Evolutionary conservation across 1,140 invertebrate species (phyloP).

Genomic region (Euborellia annulipes): DNA sequence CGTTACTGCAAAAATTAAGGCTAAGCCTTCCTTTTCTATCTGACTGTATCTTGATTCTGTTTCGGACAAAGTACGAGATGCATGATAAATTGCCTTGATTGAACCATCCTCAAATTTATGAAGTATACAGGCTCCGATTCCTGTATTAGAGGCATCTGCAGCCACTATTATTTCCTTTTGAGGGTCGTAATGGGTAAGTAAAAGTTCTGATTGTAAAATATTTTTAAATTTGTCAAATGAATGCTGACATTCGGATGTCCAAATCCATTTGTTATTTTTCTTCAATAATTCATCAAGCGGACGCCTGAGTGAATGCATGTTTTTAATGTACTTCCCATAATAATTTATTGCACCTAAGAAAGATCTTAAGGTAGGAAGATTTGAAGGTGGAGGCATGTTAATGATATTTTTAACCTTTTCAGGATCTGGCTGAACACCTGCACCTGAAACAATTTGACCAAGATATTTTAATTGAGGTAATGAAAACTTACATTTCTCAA

Average conservation of each 20-base stretch:
- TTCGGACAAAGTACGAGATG: conserved; percentile 25
- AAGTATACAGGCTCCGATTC: conserved; percentile 13
- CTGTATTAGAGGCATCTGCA: conserved; percentile 28
- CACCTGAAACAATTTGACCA: conserved; percentile 19
- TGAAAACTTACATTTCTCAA: conserved; percentile 19
- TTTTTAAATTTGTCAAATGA: conserved; percentile 20
- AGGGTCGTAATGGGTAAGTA: conserved; percentile 26
- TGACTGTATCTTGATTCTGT: conserved; percentile 31
- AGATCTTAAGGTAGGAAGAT: conserved; percentile 17
- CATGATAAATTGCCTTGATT: conserved; percentile 27
- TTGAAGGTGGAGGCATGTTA: conserved; percentile 13
- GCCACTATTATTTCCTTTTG: conserved; percentile 24
- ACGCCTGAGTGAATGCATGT: conserved; percentile 13
- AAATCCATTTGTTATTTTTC: conserved; percentile 14
- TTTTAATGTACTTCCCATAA: conserved; percentile 19
- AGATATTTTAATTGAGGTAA: conserved; percentile 15
- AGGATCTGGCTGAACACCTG: conserved; percentile 21
- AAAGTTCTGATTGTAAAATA: conserved; percentile 14
- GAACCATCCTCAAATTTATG: conserved; percentile 17
- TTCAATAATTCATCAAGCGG: conserved; percentile 20
- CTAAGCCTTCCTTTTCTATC: conserved; percentile 36
- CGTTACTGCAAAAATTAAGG: conserved; percentile 32
- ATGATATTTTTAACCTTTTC: too few species aligned
- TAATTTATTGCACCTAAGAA: too few species aligned
- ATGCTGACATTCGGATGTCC: conserved; percentile 12